Conservation (phyloP, 1,140 invertebrate species). For the Ceratosolen solmsi region DNA sequence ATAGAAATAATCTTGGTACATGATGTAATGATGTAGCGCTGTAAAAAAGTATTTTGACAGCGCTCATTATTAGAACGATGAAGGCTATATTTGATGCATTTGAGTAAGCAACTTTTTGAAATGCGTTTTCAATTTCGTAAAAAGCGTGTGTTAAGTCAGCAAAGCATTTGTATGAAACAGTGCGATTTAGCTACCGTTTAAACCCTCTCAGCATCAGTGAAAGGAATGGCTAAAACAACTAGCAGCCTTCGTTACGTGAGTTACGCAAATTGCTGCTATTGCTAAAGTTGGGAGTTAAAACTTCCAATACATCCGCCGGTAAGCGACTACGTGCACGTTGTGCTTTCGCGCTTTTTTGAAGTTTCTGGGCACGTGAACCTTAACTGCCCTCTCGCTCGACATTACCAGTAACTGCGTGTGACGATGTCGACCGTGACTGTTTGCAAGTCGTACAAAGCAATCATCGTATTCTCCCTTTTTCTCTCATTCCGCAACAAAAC, state of each 20-base stretch:
- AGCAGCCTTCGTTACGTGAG: constrained; percentile 6
- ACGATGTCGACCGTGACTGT: too few relatives aligned
- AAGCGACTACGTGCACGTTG: background rate
- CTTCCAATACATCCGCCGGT: background rate
- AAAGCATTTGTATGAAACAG: constrained; percentile 1
- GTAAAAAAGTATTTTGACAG: too few relatives aligned
- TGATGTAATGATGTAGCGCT: too few relatives aligned
- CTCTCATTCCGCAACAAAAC: background rate
- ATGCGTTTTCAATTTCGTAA: background rate
- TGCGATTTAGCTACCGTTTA: background rate
- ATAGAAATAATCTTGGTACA: too few relatives aligned
- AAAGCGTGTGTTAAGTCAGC: constrained; percentile 2
- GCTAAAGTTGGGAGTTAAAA: background rate
- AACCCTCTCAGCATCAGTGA: background rate
- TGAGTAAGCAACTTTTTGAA: background rate
- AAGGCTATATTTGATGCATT: background rate
- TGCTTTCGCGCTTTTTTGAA: background rate
- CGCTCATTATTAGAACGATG: background rate
- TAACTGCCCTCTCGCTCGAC: background rate
- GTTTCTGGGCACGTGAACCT: background rate
- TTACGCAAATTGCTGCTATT: constrained; percentile 4
- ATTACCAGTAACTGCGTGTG: background rate
- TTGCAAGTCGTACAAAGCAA: background rate
- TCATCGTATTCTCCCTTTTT: background rate
- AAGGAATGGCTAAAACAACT: constrained; percentile 15